Conservation (phyloP, 2,888 invertebrate genomes). For the Uropetala carovei region DNA sequence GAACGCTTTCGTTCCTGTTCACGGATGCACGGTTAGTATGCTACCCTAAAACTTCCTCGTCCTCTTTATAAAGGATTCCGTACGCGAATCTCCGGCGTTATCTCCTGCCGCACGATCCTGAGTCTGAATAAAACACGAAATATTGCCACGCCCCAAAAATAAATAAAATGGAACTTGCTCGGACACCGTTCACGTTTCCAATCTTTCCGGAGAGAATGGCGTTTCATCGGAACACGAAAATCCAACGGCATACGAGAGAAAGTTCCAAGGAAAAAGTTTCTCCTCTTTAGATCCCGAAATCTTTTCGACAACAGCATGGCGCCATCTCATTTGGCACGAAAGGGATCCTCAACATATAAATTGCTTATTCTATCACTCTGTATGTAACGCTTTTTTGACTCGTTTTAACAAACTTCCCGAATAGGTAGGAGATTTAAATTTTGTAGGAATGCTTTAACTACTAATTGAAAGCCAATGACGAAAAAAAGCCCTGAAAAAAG, state of each 20-base stretch:
- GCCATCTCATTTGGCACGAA: too few relatives aligned
- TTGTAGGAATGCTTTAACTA: too few relatives aligned
- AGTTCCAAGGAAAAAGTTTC: background rate
- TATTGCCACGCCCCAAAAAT: background rate
- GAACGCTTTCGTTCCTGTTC: background rate
- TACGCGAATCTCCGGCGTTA: background rate
- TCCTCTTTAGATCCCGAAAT: background rate
- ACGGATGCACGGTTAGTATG: background rate
- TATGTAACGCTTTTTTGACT: too few relatives aligned
- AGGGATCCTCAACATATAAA: too few relatives aligned
- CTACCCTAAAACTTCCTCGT: background rate
- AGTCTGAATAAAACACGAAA: conserved; percentile 10
- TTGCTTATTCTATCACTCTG: too few relatives aligned
- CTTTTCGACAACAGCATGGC: background rate
- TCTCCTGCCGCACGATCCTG: background rate
- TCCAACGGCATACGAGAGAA: background rate
- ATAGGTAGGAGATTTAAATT: too few relatives aligned
- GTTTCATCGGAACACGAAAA: background rate
- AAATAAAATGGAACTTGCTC: background rate
- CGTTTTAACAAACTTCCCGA: too few relatives aligned
- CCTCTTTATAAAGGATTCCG: background rate
- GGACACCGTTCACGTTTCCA: background rate
- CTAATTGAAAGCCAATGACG: too few relatives aligned
- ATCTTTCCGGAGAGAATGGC: background rate
- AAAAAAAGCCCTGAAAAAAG: too few relatives aligned